phyloP scores from a whole-genome alignment of 1,140 invertebrate species.

The Hyles vespertilio region DNA sequence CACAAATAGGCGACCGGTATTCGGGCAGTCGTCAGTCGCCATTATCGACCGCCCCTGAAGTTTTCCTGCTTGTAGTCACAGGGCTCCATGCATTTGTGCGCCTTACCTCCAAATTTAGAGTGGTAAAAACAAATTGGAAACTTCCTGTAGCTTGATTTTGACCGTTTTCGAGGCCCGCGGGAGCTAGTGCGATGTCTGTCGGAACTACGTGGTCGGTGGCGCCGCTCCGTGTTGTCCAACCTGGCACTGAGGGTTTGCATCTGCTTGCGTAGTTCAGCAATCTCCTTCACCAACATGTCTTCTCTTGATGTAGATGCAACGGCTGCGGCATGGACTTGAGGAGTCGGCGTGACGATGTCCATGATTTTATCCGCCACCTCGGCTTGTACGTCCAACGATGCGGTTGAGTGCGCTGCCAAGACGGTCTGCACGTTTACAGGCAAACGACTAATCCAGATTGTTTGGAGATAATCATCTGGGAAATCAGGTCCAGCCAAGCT shows the following conservation, averaged over 20 bases:
- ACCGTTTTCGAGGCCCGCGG: conserved; percentile 3
- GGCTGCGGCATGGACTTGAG: too few species aligned
- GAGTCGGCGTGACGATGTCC: too few species aligned
- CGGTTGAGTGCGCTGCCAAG: too few species aligned
- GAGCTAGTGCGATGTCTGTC: background rate
- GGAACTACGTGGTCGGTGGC: background rate
- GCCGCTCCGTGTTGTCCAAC: conserved; percentile 3
- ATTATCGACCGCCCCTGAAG: conserved; percentile 23
- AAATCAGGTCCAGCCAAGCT: too few species aligned
- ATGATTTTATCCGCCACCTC: too few species aligned
- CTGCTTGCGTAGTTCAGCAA: conserved; percentile 11
- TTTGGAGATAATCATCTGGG: too few species aligned
- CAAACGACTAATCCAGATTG: too few species aligned
- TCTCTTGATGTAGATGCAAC: too few species aligned
- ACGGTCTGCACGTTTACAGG: too few species aligned
- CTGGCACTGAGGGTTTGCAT: conserved; percentile 8
- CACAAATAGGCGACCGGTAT: conserved; percentile 29
- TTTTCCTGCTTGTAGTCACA: conserved; percentile 29
- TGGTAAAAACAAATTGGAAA: conserved; percentile 33
- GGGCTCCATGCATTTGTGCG: conserved; percentile 21
- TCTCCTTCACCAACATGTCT: background rate
- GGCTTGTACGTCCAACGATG: too few species aligned
- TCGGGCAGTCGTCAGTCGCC: conserved; percentile 28
- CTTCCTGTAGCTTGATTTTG: conserved; percentile 16
- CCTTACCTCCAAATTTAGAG: conserved; percentile 22